phyloP scores from a whole-genome alignment of 2,113 vertebrate species.

The Campylorhamphus procurvoides region DNA sequence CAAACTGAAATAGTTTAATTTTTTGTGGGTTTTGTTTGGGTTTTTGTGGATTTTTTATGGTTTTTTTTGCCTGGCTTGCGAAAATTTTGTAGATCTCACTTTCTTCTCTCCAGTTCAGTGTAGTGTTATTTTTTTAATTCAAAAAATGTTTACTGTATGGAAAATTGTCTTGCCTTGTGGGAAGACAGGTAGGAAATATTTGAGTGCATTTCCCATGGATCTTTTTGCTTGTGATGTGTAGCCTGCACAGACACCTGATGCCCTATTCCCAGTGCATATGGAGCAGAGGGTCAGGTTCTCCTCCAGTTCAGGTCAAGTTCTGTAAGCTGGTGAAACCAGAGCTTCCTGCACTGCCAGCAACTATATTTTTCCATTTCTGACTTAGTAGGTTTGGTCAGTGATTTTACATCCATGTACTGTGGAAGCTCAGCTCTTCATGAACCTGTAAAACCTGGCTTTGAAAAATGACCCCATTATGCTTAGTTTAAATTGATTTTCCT shows the following conservation, averaged over 20 bases:
- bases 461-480: neutral
- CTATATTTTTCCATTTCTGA: neutral
- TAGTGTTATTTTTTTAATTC: neutral
- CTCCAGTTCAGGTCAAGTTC: neutral
- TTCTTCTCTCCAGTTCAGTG: neutral
- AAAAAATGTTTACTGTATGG: neutral
- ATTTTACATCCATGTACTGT: neutral
- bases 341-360: neutral
- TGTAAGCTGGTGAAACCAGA: neutral
- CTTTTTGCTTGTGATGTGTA: neutral
- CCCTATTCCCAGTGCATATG: neutral
- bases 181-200: neutral
- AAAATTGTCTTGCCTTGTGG: neutral
- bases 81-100: neutral
- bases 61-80: neutral
- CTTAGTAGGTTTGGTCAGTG: neutral
- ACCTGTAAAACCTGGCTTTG: neutral
- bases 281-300: neutral
- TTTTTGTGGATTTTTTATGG: neutral
- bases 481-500: neutral
- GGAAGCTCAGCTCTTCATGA: neutral
- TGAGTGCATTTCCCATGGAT: neutral
- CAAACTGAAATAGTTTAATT: neutral
- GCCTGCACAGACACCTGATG: accelerated
- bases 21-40: neutral